Conservation (phyloP, 1,140 invertebrate genomes). For the Drosophila seguyi region DNA sequence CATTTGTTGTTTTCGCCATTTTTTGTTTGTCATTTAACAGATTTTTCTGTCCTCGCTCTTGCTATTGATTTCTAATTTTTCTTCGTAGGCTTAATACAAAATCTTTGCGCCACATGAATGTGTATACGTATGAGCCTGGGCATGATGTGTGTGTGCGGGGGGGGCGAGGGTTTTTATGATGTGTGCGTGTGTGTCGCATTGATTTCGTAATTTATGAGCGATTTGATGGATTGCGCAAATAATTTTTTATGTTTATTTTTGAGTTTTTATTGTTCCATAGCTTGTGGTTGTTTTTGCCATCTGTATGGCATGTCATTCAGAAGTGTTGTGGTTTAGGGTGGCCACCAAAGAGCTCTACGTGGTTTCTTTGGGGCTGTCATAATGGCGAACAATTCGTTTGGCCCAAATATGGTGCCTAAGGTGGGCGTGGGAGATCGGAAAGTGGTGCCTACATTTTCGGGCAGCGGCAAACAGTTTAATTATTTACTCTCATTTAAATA, state of each 20-base stretch:
- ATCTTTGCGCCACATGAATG: conserved; percentile 14
- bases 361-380: conserved; percentile 1
- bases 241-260: conserved; percentile 59
- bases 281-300: conserved; percentile 35
- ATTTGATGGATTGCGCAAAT: conserved; percentile 74
- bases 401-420: conserved; percentile 4
- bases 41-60: conserved; percentile 50
- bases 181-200: conserved; percentile 52
- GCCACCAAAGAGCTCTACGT: background rate
- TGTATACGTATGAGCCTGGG: background rate
- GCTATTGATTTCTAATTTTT: conserved; percentile 78
- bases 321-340: conserved; percentile 17
- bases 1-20: conserved; percentile 30
- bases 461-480: background rate
- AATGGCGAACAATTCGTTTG: conserved; percentile 23
- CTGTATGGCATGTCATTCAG: conserved; percentile 11
- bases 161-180: conserved; percentile 41
- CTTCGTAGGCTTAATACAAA: conserved; percentile 50
- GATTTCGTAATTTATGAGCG: conserved; percentile 69
- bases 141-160: conserved; percentile 5
- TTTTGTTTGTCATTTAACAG: conserved; percentile 67
- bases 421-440: conserved; percentile 4
- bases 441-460: conserved; percentile 33
- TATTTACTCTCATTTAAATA: conserved; percentile 3
- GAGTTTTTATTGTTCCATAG: conserved; percentile 53